phyloP scores from a whole-genome alignment of 2,797 vertebrate species.

The Chelon labrosus region DNA sequence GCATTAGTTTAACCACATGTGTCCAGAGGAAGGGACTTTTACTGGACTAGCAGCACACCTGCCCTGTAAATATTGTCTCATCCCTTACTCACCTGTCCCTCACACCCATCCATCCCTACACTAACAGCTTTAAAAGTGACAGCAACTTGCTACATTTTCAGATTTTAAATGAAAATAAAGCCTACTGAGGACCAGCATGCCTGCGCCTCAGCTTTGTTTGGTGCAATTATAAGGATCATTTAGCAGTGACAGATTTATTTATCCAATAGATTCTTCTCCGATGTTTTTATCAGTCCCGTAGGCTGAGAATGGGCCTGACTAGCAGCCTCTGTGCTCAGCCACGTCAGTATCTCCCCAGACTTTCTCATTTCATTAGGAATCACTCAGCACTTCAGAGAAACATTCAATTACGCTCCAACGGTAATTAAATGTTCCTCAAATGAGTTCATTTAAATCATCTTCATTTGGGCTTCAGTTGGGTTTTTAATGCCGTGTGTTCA shows the following conservation, averaged over 20 bases:
- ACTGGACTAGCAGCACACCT: conserved; percentile 61
- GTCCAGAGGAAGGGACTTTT: conserved; percentile 61
- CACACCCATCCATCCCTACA: conserved; percentile 4
- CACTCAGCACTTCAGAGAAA: conserved; percentile 81
- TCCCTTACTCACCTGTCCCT: conserved; percentile 22
- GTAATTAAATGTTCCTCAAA: conserved; percentile 85
- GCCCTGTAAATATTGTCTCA: conserved; percentile 54
- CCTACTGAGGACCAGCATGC: not conserved
- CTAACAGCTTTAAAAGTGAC: not conserved
- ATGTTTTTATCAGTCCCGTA: conserved; percentile 43
- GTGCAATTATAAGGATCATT: conserved; percentile 35
- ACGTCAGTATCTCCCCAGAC: conserved; percentile 56
- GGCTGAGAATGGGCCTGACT: conserved; percentile 39
- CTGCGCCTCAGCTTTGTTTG: conserved; percentile 5
- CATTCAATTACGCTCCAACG: conserved; percentile 81
- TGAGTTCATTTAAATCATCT: conserved; percentile 83
- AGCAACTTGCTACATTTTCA: not conserved
- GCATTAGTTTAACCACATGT: conserved; percentile 46
- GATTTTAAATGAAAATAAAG: conserved; percentile 1
- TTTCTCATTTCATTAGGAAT: conserved; percentile 81
- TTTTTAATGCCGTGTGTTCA: conserved; percentile 71
- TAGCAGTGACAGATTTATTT: conserved; percentile 52
- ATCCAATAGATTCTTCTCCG: conserved; percentile 28
- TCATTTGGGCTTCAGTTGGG: conserved; percentile 72
- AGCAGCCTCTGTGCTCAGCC: conserved; percentile 52